Percentiles rank a stretch among this genome's conserved stretches.
Evolutionary conservation across 2,797 vertebrate species (phyloP).

Genomic region (Balearica regulorum): DNA sequence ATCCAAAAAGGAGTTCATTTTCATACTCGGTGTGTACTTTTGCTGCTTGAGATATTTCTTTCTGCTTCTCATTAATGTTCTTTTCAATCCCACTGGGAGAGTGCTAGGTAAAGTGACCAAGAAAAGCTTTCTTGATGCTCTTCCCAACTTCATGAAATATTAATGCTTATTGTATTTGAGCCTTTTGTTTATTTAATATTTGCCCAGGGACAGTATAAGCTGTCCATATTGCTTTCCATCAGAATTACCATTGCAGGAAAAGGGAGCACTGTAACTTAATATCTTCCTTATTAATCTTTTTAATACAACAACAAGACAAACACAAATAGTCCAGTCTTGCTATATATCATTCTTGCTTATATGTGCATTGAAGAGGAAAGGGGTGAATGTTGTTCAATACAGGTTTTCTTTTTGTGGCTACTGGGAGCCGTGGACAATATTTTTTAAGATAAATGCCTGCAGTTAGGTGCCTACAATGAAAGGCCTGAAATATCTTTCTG

Average conservation of each 20-base stretch:
- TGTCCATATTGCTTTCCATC: slow-evolving; percentile 50
- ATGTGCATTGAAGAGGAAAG: not conserved
- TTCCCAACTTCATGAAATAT: slow-evolving; percentile 55
- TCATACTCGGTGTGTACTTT: not conserved
- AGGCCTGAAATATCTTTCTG: not conserved
- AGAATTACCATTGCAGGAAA: slow-evolving; percentile 26
- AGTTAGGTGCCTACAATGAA: not conserved
- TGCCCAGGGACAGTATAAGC: slow-evolving; percentile 47
- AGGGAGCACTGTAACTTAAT: not conserved
- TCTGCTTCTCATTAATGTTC: slow-evolving; percentile 30
- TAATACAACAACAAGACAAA: not conserved
- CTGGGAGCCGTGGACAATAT: not conserved
- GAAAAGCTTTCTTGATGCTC: slow-evolving; percentile 54
- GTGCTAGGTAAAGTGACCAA: slow-evolving; percentile 56
- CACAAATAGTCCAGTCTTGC: not conserved
- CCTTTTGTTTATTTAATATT: slow-evolving; percentile 63
- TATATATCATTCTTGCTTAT: not conserved
- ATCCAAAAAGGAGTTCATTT: slow-evolving; percentile 40
- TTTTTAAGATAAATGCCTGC: not conserved
- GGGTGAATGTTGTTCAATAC: not conserved
- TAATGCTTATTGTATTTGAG: slow-evolving; percentile 54
- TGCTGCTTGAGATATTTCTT: slow-evolving; percentile 45
- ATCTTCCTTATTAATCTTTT: slow-evolving; percentile 26
- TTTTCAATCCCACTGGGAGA: slow-evolving; percentile 20
- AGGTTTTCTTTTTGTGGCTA: not conserved